Conservation (phyloP, 2,113 vertebrate species). For the Athene noctua region DNA sequence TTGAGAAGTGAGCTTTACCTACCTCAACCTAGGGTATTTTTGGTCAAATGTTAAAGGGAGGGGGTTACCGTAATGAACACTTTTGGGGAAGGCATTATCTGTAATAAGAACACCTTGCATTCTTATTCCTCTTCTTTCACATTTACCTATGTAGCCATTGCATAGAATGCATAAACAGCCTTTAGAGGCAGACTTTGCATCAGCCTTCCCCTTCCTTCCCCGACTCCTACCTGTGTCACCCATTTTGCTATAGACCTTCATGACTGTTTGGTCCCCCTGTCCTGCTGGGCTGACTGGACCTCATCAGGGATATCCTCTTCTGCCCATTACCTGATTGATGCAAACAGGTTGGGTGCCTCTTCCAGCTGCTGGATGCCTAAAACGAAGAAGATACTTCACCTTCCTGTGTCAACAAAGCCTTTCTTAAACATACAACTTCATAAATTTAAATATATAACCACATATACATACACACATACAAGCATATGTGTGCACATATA, state of each 20-base stretch:
- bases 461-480: not conserved
- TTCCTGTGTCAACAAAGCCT: not conserved
- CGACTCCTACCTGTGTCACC: not conserved
- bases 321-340: not conserved
- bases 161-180: not conserved
- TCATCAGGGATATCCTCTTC: not conserved
- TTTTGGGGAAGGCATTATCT: not conserved
- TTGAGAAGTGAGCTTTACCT: not conserved
- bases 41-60: not conserved
- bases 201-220: not conserved
- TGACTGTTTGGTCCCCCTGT: not conserved
- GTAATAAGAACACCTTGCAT: not conserved
- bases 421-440: not conserved
- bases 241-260: too few relatives aligned
- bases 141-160: not conserved
- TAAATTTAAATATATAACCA: not conserved
- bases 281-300: fast-evolving
- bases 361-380: not conserved
- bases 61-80: not conserved
- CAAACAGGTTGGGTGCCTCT: not conserved
- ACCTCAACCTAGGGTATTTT: not conserved
- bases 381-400: not conserved
- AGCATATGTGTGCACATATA: not conserved
- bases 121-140: not conserved
- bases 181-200: not conserved